These are phyloP conservation scores for Umimayanthus kanabou DNA, from an alignment of 92 coral and sea anemone genomes.

Conservation along the genomic window DNA sequence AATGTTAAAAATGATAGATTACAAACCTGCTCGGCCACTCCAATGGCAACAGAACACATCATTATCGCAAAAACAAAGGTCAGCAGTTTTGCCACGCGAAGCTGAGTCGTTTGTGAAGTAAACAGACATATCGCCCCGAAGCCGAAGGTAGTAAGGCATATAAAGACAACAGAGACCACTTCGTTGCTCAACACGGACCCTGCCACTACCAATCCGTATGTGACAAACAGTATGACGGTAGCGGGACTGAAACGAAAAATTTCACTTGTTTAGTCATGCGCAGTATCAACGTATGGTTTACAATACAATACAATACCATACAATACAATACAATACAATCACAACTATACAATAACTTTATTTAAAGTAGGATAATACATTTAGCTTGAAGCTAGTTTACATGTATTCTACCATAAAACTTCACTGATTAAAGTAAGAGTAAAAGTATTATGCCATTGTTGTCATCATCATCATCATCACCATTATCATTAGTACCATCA, in stretches of 20 bases:
- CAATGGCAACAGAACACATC: slow-evolving; percentile 64
- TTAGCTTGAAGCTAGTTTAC: no score
- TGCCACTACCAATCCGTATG: slow-evolving; percentile 53
- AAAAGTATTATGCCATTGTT: no score
- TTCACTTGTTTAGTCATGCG: not conserved
- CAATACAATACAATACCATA: no score
- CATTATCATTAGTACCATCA: no score
- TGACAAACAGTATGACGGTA: slow-evolving; percentile 59
- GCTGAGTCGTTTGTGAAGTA: slow-evolving; percentile 50
- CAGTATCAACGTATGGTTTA: not conserved
- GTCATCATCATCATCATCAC: no score
- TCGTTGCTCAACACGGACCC: slow-evolving; percentile 43
- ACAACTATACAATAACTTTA: no score
- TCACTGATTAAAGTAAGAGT: no score
- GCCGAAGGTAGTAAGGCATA: slow-evolving; percentile 31
- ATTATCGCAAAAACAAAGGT: slow-evolving; percentile 64
- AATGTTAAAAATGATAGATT: no score
- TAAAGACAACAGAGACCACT: slow-evolving; percentile 33
- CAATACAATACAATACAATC: no score
- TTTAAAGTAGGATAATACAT: no score
- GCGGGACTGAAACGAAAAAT: slow-evolving; percentile 45
- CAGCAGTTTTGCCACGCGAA: slow-evolving; percentile 59
- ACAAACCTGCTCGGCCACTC: slow-evolving; percentile 59
- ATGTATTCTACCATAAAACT: no score
- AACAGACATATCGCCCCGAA: slow-evolving; percentile 52